Evolutionary conservation across 1,140 invertebrate genomes (phyloP).

Genomic region (Drosophila sechellia): DNA sequence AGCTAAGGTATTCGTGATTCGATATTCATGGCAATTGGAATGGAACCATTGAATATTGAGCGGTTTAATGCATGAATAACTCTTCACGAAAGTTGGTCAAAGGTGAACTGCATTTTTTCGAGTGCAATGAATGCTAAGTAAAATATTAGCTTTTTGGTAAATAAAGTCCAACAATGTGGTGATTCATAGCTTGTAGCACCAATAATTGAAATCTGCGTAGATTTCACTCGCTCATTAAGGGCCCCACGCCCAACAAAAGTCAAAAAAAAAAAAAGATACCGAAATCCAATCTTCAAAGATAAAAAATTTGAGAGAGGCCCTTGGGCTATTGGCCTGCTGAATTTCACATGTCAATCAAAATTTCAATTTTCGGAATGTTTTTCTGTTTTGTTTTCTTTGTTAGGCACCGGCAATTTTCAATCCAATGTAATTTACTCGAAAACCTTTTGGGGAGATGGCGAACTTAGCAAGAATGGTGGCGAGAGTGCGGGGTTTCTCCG

Average conservation of each 20-base stretch:
- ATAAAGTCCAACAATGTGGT: too few species aligned
- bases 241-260: neutral
- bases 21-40: constrained; percentile 21
- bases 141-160: too few species aligned
- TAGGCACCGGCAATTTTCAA: constrained; percentile 44
- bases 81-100: constrained; percentile 4
- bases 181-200: neutral
- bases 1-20: constrained; percentile 13
- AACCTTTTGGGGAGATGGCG: constrained; percentile 1
- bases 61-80: constrained; percentile 23
- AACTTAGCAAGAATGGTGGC: neutral
- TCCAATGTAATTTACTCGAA: constrained; percentile 41
- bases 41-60: constrained; percentile 37
- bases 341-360: constrained; percentile 83
- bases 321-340: constrained; percentile 66
- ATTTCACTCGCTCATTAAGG: constrained; percentile 42
- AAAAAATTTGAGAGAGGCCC: constrained; percentile 15
- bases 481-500: neutral
- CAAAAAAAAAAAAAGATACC: neutral
- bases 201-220: constrained; percentile 11
- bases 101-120: neutral
- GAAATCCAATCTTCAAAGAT: constrained; percentile 17
- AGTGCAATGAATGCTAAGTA: neutral
- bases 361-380: constrained; percentile 53
- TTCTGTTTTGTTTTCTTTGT: constrained; percentile 45